Conservation (phyloP, 2,888 invertebrate genomes). For the Anarsia innoxiella region DNA sequence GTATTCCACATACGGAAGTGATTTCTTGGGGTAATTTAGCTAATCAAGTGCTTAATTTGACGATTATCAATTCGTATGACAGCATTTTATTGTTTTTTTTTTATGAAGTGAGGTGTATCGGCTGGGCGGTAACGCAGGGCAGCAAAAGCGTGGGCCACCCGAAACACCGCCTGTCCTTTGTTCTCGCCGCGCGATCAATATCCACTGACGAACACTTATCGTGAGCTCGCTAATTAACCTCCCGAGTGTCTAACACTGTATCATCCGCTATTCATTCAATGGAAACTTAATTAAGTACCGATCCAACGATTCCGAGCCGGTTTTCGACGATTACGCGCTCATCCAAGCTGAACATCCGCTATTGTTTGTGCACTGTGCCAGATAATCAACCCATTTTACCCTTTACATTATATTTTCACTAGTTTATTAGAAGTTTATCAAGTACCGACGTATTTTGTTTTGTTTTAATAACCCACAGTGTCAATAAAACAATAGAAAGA, state of each 20-base stretch:
- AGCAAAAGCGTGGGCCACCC: constrained; percentile 24
- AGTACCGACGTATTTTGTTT: too few relatives aligned
- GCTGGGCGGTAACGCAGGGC: not conserved
- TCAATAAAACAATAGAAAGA: too few relatives aligned
- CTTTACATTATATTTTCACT: too few relatives aligned
- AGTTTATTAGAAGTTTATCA: too few relatives aligned
- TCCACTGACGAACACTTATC: constrained; percentile 30
- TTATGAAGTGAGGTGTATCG: too few relatives aligned
- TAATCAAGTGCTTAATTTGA: too few relatives aligned
- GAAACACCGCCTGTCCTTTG: constrained; percentile 38
- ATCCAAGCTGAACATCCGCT: not conserved
- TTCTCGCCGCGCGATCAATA: constrained; percentile 46
- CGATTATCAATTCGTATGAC: too few relatives aligned
- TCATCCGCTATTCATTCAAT: constrained; percentile 2
- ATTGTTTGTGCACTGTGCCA: not conserved
- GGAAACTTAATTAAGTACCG: constrained; percentile 4
- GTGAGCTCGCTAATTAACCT: constrained; percentile 21
- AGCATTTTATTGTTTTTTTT: too few relatives aligned
- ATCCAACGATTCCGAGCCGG: constrained; percentile 1
- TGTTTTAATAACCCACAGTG: too few relatives aligned
- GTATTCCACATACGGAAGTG: too few relatives aligned
- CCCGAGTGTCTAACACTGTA: constrained; percentile 8
- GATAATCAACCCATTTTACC: too few relatives aligned
- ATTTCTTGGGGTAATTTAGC: too few relatives aligned
- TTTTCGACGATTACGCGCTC: constrained; percentile 3